Conservation (phyloP, 2,113 vertebrate species). For the Pantherophis guttatus region DNA sequence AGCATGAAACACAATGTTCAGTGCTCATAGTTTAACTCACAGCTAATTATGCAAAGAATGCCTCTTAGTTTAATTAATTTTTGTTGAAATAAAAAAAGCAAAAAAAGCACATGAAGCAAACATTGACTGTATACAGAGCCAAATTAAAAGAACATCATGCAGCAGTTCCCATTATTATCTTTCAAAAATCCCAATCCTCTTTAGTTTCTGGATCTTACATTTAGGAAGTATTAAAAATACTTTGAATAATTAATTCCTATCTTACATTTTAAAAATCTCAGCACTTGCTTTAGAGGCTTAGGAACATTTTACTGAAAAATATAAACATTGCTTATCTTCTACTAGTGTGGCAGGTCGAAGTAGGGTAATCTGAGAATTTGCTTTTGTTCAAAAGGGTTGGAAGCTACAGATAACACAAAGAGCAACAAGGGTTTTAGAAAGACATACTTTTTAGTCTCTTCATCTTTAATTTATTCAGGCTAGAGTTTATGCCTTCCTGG, state of each 20-base stretch:
- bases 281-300: not conserved
- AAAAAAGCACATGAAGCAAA: not conserved
- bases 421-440: not conserved
- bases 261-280: not conserved
- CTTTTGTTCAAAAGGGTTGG: not conserved
- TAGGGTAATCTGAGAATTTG: not conserved
- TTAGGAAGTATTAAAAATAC: not conserved
- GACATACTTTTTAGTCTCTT: not conserved
- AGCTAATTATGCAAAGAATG: not conserved
- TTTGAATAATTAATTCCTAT: not conserved
- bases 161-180: not conserved
- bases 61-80: constrained; percentile 33
- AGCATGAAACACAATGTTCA: not conserved
- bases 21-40: not conserved
- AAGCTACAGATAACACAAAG: not conserved
- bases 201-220: not conserved
- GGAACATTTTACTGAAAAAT: constrained; percentile 11
- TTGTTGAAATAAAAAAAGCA: not conserved
- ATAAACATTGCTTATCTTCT: not conserved
- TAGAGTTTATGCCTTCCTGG: not conserved
- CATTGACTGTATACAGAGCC: not conserved
- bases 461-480: not conserved
- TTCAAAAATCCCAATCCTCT: not conserved
- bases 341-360: not conserved
- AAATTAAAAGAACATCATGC: constrained; percentile 9